phyloP scores from a whole-genome alignment of 2,888 invertebrate genomes.

The Heliconius ismenius region DNA sequence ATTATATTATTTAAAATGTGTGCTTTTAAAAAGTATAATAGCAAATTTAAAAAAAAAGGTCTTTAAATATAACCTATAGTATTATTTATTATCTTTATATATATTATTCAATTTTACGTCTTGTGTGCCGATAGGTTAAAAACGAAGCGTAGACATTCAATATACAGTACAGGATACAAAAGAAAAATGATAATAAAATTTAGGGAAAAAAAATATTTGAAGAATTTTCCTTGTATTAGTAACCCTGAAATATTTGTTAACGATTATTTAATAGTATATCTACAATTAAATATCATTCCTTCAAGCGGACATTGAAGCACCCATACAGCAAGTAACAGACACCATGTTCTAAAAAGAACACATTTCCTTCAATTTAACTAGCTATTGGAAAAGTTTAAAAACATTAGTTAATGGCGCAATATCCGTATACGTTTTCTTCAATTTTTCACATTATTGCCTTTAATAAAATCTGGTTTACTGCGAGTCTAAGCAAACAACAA shows the following conservation, averaged over 20 bases:
- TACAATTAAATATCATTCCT: background rate
- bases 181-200: too few species aligned
- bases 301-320: background rate
- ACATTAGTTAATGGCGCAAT: constrained; percentile 39
- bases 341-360: constrained; percentile 15
- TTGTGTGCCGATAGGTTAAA: too few species aligned
- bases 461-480: constrained; percentile 44
- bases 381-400: constrained; percentile 44
- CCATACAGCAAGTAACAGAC: background rate
- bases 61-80: too few species aligned
- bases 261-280: background rate
- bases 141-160: too few species aligned
- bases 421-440: constrained; percentile 39
- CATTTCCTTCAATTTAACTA: constrained; percentile 32
- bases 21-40: background rate
- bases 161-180: too few species aligned
- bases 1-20: background rate
- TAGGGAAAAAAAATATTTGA: too few species aligned
- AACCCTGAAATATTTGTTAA: background rate
- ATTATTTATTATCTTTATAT: too few species aligned
- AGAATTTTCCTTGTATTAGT: too few species aligned
- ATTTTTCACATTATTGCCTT: constrained; percentile 46
- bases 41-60: too few species aligned
- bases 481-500: constrained; percentile 40
- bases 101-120: too few species aligned